A percentile compares a stretch with the other conserved stretches of the same genome.
Evolutionary conservation across 2,888 invertebrate genomes (phyloP).

Genomic region (Octodonta nipae): DNA sequence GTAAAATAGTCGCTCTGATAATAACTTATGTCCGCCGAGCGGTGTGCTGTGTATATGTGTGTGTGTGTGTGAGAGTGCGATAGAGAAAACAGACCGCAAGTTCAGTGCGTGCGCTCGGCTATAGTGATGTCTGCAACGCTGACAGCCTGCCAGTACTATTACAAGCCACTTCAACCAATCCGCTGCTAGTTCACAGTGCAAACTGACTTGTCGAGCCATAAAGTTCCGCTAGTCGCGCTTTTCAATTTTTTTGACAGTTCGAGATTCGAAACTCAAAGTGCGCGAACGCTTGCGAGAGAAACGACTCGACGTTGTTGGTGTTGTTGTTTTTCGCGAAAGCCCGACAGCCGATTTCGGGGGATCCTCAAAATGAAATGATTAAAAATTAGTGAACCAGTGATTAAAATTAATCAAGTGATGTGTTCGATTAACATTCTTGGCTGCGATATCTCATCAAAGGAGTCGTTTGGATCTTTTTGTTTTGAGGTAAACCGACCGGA

Average conservation of each 20-base stretch:
- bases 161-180: constrained; percentile 35
- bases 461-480: constrained; percentile 12
- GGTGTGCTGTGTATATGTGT: too few species aligned
- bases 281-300: too few species aligned
- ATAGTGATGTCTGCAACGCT: constrained; percentile 40
- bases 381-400: too few species aligned
- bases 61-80: too few species aligned
- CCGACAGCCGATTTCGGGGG: neutral
- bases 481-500: constrained; percentile 13
- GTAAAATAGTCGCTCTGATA: neutral
- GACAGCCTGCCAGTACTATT: constrained; percentile 38
- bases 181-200: constrained; percentile 33
- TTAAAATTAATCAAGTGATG: constrained; percentile 16
- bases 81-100: too few species aligned
- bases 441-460: constrained; percentile 9
- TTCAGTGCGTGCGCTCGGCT: constrained; percentile 35
- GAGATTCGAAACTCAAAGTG: constrained; percentile 7
- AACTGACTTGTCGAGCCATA: constrained; percentile 32
- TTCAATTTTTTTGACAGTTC: constrained; percentile 24
- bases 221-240: constrained; percentile 26
- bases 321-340: constrained; percentile 6
- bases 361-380: too few species aligned
- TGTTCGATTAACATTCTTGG: constrained; percentile 16
- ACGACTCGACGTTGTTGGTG: neutral
- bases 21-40: too few species aligned